These are phyloP conservation scores for Tenthredo amoena DNA, from an alignment of 2,888 invertebrate genomes.

Conservation along the genomic window DNA sequence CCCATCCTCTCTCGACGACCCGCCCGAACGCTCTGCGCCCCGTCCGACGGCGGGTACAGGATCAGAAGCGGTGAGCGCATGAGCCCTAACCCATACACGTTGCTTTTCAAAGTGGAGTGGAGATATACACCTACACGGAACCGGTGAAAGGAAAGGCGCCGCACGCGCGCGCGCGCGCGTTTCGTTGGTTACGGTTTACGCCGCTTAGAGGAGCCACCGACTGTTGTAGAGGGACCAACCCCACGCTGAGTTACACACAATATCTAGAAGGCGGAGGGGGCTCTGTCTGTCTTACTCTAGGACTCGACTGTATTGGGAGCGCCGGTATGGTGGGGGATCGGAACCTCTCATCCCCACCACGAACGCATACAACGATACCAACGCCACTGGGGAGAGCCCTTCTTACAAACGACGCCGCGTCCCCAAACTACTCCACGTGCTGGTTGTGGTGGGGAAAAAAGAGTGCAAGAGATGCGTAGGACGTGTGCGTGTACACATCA, in stretches of 20 bases:
- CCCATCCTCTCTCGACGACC: conserved; percentile 46
- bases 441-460: conserved; percentile 24
- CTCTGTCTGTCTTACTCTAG: neutral
- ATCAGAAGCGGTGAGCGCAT: conserved; percentile 42
- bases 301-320: neutral
- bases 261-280: neutral
- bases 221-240: neutral
- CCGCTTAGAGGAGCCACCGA: conserved; percentile 38
- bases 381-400: neutral
- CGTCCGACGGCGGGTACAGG: neutral
- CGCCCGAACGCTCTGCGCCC: conserved; percentile 48
- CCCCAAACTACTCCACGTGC: conserved; percentile 7
- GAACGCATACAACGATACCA: neutral
- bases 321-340: neutral
- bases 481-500: conserved; percentile 16
- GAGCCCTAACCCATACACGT: conserved; percentile 25
- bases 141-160: conserved; percentile 21
- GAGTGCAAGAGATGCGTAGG: conserved; percentile 22
- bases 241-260: neutral
- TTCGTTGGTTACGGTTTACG: neutral
- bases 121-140: conserved; percentile 13
- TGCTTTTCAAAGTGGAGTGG: neutral
- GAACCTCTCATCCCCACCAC: neutral
- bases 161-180: conserved; percentile 26
- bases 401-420: neutral